Evolutionary conservation across 2,888 invertebrate species (phyloP).

Genomic region (Tenthredo mesomela): DNA sequence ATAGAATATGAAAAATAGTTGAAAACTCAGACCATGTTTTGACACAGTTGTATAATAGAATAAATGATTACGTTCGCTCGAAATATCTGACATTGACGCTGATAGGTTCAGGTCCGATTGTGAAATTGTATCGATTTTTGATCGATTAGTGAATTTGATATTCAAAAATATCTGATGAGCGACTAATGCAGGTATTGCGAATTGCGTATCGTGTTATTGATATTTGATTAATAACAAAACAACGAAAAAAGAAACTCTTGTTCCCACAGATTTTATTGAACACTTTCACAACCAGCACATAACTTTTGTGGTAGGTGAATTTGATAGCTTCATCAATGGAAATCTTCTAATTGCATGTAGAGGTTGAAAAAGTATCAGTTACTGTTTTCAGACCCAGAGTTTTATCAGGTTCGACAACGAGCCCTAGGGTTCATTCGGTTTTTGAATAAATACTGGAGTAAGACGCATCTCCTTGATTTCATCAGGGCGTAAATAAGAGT

Average conservation of each 20-base stretch:
- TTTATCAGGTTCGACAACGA: background rate
- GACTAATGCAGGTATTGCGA: too few species aligned
- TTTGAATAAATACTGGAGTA: background rate
- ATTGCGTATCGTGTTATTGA: background rate
- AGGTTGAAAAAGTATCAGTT: background rate
- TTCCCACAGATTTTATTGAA: background rate
- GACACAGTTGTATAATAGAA: background rate
- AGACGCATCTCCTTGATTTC: conserved; percentile 54
- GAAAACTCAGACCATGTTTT: background rate
- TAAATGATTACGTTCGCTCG: background rate
- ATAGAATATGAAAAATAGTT: conserved; percentile 9
- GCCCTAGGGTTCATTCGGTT: background rate
- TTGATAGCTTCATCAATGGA: background rate
- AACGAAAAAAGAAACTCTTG: background rate
- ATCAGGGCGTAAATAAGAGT: conserved; percentile 62
- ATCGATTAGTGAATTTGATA: background rate
- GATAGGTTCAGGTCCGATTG: background rate
- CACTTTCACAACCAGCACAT: background rate
- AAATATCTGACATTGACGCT: background rate
- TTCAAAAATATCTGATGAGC: too few species aligned
- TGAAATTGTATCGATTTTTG: background rate
- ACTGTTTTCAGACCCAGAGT: background rate
- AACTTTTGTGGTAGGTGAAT: background rate
- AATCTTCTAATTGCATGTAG: background rate
- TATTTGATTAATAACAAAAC: background rate